phyloP scores from a whole-genome alignment of 2,888 invertebrate species.

The Lydus trimaculatus region DNA sequence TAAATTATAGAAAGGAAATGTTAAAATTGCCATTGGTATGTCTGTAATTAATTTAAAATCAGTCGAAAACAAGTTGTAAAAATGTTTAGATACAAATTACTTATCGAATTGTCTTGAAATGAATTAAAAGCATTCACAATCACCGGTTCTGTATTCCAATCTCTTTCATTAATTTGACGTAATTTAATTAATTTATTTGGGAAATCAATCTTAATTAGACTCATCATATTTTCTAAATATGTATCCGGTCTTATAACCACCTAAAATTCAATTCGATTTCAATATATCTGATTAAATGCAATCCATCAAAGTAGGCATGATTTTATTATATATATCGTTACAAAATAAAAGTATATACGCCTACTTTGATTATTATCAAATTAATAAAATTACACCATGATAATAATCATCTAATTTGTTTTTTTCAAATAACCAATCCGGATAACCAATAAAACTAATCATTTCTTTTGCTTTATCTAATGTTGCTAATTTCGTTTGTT shows the following conservation, averaged over 20 bases:
- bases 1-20: conserved; percentile 84
- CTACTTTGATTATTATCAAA: neutral
- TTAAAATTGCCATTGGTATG: conserved; percentile 83
- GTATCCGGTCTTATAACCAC: conserved; percentile 65
- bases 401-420: conserved; percentile 73
- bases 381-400: conserved; percentile 65
- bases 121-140: conserved; percentile 85
- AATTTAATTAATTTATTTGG: conserved; percentile 65
- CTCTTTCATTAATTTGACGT: conserved; percentile 65
- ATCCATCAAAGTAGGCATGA: too few relatives aligned
- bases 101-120: conserved; percentile 81
- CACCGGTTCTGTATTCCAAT: conserved; percentile 79
- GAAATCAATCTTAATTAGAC: conserved; percentile 66
- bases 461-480: conserved; percentile 77
- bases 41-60: conserved; percentile 64
- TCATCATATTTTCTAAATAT: conserved; percentile 76
- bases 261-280: conserved; percentile 49
- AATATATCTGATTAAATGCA: conserved; percentile 21
- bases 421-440: conserved; percentile 76
- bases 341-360: neutral
- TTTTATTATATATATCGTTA: too few relatives aligned
- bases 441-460: conserved; percentile 79
- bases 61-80: neutral
- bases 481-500: conserved; percentile 73
- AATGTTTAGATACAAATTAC: conserved; percentile 63